A percentile compares a stretch with the other conserved stretches of the same genome.
Conservation (phyloP, 2,797 vertebrate genomes). For the Champsocephalus gunnari region DNA sequence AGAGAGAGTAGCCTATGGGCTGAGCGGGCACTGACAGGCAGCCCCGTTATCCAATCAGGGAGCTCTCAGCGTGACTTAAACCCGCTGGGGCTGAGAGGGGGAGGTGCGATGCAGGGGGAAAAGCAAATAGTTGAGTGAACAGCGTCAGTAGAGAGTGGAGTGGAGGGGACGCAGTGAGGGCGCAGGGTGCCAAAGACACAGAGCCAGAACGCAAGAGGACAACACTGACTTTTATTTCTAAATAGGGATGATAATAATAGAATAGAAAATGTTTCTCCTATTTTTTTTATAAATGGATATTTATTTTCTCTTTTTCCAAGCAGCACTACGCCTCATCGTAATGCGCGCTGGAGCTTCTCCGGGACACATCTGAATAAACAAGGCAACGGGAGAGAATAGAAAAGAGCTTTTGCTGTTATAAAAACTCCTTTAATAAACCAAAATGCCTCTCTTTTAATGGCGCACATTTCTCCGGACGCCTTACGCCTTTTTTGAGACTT, state of each 20-base stretch:
- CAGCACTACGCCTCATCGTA: slow-evolving; percentile 59
- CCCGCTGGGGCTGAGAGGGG: slow-evolving; percentile 72
- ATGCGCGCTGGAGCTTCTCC: slow-evolving; percentile 64
- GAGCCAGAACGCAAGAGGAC: slow-evolving; percentile 39
- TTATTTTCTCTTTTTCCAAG: slow-evolving; percentile 38
- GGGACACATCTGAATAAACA: slow-evolving; percentile 47
- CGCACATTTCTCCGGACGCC: slow-evolving; percentile 43
- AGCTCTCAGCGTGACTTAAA: slow-evolving; percentile 62
- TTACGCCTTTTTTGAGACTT: slow-evolving; percentile 64
- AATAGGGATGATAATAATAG: slow-evolving; percentile 10
- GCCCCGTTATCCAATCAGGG: slow-evolving; percentile 66
- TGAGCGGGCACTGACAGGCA: slow-evolving; percentile 56
- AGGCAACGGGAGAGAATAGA: slow-evolving; percentile 16
- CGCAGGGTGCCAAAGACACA: slow-evolving; percentile 51
- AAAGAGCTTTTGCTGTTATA: slow-evolving; percentile 31
- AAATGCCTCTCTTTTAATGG: slow-evolving; percentile 60
- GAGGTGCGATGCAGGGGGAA: slow-evolving; percentile 83
- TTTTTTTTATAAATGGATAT: slow-evolving; percentile 67
- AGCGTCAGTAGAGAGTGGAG: slow-evolving; percentile 85
- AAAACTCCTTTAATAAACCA: slow-evolving; percentile 29
- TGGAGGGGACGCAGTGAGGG: slow-evolving; percentile 81
- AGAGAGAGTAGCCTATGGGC: slow-evolving; percentile 24
- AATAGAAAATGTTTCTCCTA: slow-evolving; percentile 9
- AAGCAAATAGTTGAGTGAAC: slow-evolving; percentile 87
- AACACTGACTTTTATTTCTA: not conserved